Conservation (phyloP, 2,113 vertebrate species). For the Stigmatopora argus region DNA sequence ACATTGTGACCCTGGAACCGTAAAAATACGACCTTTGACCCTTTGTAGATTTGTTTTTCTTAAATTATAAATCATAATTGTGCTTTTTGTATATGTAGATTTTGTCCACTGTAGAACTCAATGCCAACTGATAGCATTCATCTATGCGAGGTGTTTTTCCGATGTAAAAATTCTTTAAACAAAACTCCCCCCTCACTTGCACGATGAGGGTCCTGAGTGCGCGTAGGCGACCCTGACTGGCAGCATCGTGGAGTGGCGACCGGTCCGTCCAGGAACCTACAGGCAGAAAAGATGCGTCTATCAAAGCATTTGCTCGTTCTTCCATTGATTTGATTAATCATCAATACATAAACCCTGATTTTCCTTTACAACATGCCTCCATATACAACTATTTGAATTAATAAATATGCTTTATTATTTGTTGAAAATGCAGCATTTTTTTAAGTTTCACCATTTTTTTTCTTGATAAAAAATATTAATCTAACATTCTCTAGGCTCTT, state of each 20-base stretch:
- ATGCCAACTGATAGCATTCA: no score
- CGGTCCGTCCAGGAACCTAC: constrained; percentile 93
- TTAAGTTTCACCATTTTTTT: no score
- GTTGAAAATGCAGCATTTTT: no score
- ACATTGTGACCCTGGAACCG: constrained; percentile 84
- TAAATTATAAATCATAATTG: no score
- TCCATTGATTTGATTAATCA: not conserved
- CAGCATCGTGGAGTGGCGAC: constrained; percentile 90
- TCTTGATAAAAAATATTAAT: not conserved
- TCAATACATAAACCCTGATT: not conserved
- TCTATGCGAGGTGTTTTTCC: no score
- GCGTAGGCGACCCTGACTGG: constrained; percentile 88
- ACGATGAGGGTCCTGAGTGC: constrained; percentile 84
- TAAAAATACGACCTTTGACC: constrained; percentile 19
- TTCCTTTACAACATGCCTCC: not conserved
- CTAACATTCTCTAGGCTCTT: not conserved
- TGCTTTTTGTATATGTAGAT: no score
- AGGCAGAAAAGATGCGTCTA: not conserved
- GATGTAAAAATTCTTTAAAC: no score
- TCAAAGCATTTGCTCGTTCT: not conserved
- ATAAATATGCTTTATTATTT: no score
- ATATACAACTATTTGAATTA: no score
- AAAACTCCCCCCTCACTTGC: constrained; percentile 70
- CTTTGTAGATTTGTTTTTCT: not conserved
- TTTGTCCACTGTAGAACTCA: no score